Conservation (phyloP, 2,888 invertebrate genomes). For the Auanema freiburgensis region DNA sequence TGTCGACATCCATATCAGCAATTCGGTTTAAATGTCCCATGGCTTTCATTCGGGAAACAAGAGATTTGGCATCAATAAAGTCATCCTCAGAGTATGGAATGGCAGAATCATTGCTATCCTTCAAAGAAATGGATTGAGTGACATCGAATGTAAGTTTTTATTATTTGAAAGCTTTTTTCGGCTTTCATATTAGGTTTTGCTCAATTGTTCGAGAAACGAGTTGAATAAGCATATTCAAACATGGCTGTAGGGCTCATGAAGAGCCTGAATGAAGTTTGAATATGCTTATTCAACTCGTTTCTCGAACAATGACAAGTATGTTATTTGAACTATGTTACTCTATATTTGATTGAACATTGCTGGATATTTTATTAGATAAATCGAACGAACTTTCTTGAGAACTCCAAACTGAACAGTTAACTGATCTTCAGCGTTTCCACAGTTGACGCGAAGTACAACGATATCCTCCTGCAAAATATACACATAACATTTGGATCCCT, state of each 20-base stretch:
- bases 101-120: slow-evolving; percentile 34
- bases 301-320: too few relatives aligned
- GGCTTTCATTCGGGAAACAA: slow-evolving; percentile 47
- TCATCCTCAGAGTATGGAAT: slow-evolving; percentile 39
- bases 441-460: slow-evolving; percentile 46
- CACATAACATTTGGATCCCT: background rate
- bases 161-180: background rate
- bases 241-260: too few relatives aligned
- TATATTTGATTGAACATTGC: background rate
- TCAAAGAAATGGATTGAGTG: slow-evolving; percentile 1
- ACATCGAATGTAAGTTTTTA: slow-evolving; percentile 1
- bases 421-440: slow-evolving; percentile 41
- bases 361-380: too few relatives aligned
- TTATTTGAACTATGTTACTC: too few relatives aligned
- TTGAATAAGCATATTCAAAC: too few relatives aligned
- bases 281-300: too few relatives aligned
- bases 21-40: slow-evolving; percentile 48
- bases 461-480: slow-evolving; percentile 44
- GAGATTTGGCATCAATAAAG: slow-evolving; percentile 38
- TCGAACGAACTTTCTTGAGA: slow-evolving; percentile 36
- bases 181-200: too few relatives aligned
- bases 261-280: too few relatives aligned
- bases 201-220: too few relatives aligned
- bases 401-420: slow-evolving; percentile 54
- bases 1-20: slow-evolving; percentile 48